Evolutionary conservation across 2,797 vertebrate species (phyloP).

Genomic region (Karalla daura): DNA sequence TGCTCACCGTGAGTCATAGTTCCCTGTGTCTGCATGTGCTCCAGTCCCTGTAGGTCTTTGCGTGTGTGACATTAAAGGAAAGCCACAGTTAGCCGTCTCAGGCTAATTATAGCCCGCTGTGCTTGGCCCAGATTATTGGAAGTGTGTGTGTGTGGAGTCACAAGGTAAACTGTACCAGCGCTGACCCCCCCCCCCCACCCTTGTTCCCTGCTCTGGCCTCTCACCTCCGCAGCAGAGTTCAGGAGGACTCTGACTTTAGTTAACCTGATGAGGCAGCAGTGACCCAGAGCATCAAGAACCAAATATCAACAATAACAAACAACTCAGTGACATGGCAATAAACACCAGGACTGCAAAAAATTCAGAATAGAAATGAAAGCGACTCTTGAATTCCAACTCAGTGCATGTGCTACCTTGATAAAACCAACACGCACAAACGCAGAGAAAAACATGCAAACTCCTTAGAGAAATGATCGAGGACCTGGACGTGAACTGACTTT

Average conservation of each 20-base stretch:
- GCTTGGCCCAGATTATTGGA: conserved; percentile 74
- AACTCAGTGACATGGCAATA: neutral
- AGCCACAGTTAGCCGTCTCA: conserved; percentile 64
- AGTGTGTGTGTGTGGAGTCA: conserved; percentile 55
- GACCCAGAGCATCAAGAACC: conserved; percentile 1
- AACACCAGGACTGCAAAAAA: conserved; percentile 5
- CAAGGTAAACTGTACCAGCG: conserved; percentile 47
- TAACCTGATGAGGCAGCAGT: conserved; percentile 8
- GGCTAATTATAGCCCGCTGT: conserved; percentile 73
- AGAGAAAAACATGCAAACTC: too few relatives aligned
- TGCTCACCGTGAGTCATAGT: conserved; percentile 63
- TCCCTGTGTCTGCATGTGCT: conserved; percentile 46
- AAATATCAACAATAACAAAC: neutral
- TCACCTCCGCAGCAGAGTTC: conserved; percentile 38
- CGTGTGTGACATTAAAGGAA: conserved; percentile 72
- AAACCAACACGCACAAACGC: too few relatives aligned
- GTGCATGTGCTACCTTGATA: too few relatives aligned
- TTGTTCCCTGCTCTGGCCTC: conserved; percentile 43
- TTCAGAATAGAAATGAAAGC: too few relatives aligned
- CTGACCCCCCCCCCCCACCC: conserved; percentile 34
- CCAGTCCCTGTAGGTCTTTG: conserved; percentile 51
- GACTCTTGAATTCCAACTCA: too few relatives aligned
- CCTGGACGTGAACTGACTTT: too few relatives aligned
- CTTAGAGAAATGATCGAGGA: too few relatives aligned
- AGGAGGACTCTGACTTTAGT: conserved; percentile 21